A percentile compares a stretch with the other conserved stretches of the same genome.
Conservation (phyloP, 1,140 invertebrate genomes). For the Notospermus geniculatus region DNA sequence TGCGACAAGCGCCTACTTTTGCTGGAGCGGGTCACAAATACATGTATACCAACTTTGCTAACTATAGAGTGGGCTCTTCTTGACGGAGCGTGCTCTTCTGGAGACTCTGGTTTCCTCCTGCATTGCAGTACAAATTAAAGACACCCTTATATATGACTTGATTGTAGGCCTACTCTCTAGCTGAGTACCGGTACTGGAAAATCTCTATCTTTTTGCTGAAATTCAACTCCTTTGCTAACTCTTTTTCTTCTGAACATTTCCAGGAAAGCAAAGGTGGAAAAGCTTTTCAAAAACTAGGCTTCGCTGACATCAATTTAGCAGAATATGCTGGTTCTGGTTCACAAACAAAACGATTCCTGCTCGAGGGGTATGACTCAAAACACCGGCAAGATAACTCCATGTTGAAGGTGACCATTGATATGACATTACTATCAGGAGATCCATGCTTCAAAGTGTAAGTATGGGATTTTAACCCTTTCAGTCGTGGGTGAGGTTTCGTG, state of each 20-base stretch:
- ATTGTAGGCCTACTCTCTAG: no score
- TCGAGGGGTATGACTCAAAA: constrained; percentile 88
- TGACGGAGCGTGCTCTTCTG: no score
- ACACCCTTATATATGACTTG: no score
- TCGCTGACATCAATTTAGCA: constrained; percentile 92
- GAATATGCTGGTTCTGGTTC: constrained; percentile 93
- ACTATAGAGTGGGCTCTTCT: no score
- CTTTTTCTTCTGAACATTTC: constrained; percentile 27
- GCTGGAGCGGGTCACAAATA: no score
- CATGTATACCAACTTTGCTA: no score
- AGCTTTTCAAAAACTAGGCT: constrained; percentile 93
- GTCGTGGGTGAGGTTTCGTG: no score
- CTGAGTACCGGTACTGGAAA: no score
- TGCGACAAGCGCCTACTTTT: no score
- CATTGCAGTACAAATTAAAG: no score
- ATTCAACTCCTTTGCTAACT: not conserved
- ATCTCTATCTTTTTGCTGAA: not conserved
- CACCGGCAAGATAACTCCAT: constrained; percentile 94
- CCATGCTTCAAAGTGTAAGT: constrained; percentile 96
- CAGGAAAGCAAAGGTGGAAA: constrained; percentile 82
- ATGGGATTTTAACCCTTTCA: no score
- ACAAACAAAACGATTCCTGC: constrained; percentile 76
- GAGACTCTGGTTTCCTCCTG: no score
- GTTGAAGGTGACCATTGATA: constrained; percentile 82
- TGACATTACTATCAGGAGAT: constrained; percentile 92